Evolutionary conservation across 2,797 vertebrate species (phyloP), one percentile per base, ranked within the genome.

Genomic region (Paedocypris micromegethes): DNA sequence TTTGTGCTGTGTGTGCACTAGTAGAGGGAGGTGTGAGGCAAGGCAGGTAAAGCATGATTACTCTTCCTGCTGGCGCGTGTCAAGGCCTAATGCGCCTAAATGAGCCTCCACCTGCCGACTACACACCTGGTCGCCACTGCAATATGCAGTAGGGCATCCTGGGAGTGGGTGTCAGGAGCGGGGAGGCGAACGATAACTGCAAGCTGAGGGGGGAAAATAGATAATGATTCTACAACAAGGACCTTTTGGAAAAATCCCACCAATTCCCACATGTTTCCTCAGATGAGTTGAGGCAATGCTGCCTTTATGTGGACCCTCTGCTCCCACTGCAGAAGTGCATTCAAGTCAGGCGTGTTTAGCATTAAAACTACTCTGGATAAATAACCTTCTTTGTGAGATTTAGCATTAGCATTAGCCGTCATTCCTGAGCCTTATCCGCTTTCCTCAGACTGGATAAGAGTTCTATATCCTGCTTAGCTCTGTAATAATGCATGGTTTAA

Each of bases 381-480:
- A 79, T 82, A 68, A 74, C 77, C 78, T 73, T 83, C 41, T 86
- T 89, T 88, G 85, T 88, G 78, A 84, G 79, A 82, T 85, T 84
- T 85, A 85, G 80, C 59, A 63, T 62, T 63, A 70, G 52, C 45
- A 42, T 70, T 70, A 63, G 58, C 53, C 77, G 72, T 73, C 73
- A 78, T 85, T 85, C 84, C 82, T 80, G 80, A 79, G 86, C 83
- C 84, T 90, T 86, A 89, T 85, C 79, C 43, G 82, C 84, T 85
- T 88, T 72, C 59, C 85, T 87, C 78, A 78, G 74, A 87, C 78
- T 75, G 85, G 85, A 89, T 88, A 87, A 88, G 85, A 88, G 87
- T 88, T 47, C 82, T 84, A 85, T 80, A 88, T 88, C 85, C 89
- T 75, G 81, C 86, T 89, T 86, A 88, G 81, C 85, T 85, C 80